Evolutionary conservation across 2,888 invertebrate genomes (phyloP), one percentile per base, ranked within the genome.

Genomic region (Pandemis cinnamomeana): DNA sequence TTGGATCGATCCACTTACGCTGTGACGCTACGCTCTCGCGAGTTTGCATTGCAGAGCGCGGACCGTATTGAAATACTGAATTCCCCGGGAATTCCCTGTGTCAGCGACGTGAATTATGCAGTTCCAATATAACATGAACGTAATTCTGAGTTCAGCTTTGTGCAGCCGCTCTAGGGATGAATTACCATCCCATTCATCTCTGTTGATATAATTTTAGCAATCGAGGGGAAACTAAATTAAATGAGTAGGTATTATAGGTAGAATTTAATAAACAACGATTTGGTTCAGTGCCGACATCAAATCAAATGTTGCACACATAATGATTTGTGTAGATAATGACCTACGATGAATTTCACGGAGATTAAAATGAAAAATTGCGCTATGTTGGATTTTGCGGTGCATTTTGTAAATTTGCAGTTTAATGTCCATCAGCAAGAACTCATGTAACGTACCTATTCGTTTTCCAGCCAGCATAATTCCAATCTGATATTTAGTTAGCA

Each of bases 1-100:
- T 89, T 81, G 79, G 84, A 88, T 89, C 87, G 86, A 88, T 87
- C 51, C 60, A 58, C 53, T 84, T 83, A 80, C 79, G 80, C 77
- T 79, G 80, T 78, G 77, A 80, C 80, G 82, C 80, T 80, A 80
- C 80, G 82, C 80, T 80, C 78, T 79, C 80, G 77, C 71, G 71
- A 72, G 76, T 78, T 78, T 78, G 77, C 58, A 69, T 72, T 60
- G 64, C 51, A 13, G 42, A 42, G 68, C 55, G 46, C 63, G 58
- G 15, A 58, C 27, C 27, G 55, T 10, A 67, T 53, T 53, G 53
- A 53, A 67, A 67, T 53, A 53, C 15, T 51, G n/a, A 42, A 48
- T 68, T 36, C 46, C 41, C 53, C 41, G 20, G 42, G 20, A 55
- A 63, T 15, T 69, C 27, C 48, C 36, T 58, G 58, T 60, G 55